Evolutionary conservation across 2,113 vertebrate species (phyloP), one percentile per base, ranked within the genome.

Genomic region (Onychostoma macrolepis): DNA sequence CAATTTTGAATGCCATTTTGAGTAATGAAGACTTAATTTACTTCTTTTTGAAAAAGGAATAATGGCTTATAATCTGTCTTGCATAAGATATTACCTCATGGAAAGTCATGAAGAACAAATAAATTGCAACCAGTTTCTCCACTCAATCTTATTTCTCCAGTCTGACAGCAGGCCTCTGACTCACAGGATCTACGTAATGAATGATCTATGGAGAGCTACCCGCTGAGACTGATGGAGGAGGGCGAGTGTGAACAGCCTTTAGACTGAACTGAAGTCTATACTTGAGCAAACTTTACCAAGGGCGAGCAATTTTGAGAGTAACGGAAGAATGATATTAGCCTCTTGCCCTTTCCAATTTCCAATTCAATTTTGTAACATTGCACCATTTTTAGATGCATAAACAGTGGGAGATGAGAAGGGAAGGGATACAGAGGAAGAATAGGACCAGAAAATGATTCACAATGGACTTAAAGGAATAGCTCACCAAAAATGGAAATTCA

Each of bases 181-280:
- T 79, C 77, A 56, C 77, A 38, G 19, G 50, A 58, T 58, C 50
- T 80, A 24, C 33, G 77, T 38, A 58, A 58, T 80, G 30, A 80
- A 38, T 80, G 48, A 79, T 79, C 77, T 53, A 21, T 53, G 36
- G 36, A 41, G 38, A 80, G 56, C 33, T 63, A 38, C 78, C 78
- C 24, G 24, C 78, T 61, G 78, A 26, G 78, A 63, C 53, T 43
- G 36, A 41, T 63, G 58, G 53, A 80, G 78, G 56, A 80, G 56
- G 56, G 56, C 33, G 50, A 79, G 50, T 80, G 56, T 80, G 78
- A 80, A 80, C 56, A 38, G 56, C 78, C 36, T 80, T 33, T 36
- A 38, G 53, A 36, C 19, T 80, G 53, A 58, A 61, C 24, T 61
- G 21, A 58, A 56, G 56, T 61, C 33, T 12, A 24, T 56, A 56